Evolutionary conservation across 2,888 invertebrate genomes (phyloP).

Genomic region (Rotaria macrura): DNA sequence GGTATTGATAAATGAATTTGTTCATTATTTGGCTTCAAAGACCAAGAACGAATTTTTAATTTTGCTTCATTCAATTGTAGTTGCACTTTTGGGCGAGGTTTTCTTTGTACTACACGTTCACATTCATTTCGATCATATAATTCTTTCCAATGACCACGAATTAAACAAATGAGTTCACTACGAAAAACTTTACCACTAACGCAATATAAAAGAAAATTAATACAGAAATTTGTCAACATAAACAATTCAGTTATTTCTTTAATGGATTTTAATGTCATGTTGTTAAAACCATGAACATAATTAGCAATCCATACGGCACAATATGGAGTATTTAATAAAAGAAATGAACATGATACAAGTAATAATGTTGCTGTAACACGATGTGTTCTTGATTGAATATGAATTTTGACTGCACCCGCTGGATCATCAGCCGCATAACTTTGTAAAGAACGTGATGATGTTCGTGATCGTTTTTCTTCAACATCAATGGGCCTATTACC

Average conservation of each 20-base stretch:
- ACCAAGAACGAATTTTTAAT: neutral
- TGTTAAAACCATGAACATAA: neutral
- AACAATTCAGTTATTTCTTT: constrained; percentile 7
- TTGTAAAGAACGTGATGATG: neutral
- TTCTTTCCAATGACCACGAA: neutral
- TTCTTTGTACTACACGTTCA: neutral
- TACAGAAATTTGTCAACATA: constrained; percentile 10
- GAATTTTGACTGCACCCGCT: neutral
- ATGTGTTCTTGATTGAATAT: neutral
- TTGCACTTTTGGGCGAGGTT: neutral
- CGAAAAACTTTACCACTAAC: constrained; percentile 12
- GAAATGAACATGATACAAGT: constrained; percentile 9
- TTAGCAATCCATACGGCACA: neutral
- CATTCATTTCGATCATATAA: neutral
- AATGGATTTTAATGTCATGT: neutral
- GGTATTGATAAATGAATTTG: neutral
- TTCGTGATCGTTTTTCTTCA: neutral
- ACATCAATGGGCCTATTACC: neutral
- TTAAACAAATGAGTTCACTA: neutral
- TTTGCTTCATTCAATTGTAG: neutral
- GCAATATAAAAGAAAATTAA: constrained; percentile 6
- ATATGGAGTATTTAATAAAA: neutral
- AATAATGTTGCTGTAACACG: neutral
- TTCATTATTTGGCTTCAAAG: neutral
- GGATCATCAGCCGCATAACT: neutral